Base-by-base conservation (phyloP, 2,888 invertebrate species). In the Agrotis clavis region DNA sequence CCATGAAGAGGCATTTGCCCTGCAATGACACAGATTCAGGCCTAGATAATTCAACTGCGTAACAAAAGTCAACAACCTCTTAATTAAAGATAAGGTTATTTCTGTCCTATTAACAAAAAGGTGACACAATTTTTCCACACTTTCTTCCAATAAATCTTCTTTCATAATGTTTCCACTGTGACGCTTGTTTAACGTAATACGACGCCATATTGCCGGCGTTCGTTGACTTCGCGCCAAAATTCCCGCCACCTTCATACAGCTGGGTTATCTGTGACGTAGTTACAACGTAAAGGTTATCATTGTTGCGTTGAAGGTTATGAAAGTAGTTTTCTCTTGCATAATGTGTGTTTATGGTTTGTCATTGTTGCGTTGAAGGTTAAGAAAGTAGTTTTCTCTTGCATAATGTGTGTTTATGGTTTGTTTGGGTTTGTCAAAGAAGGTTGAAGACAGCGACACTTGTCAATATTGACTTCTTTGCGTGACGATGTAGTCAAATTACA, bases 141-240 rank as follows among this genome's bases (percentile, higher is more conserved):
- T 35, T 47, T 66, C 57, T 19, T 21, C 1, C 1, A 4, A 51
- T 21, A 21, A 50, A 76, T 71, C 35, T n/a, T n/a, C 19, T 45
- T 13, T 4, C 13, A 47, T 67, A 75, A 75, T 30, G 21, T 65
- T 79, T 79, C 75, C 79, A 67, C 75, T 51, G 19, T 21, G 50
- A 74, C 63, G 63, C 16, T 18, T 3, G 18, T 47, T 19, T 67
- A 13, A 30, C 65, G 57, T 63, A 56, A 64, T 5, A 13, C 16
- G 19, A 51, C 48, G 54, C 6, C 25, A n/a, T n/a, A 3, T 35
- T 72, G 21, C 59, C 35, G 14, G 30, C 66, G 21, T 48, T 11
- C 35, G 69, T 80, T 80, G 79, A 80, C 53, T 60, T 48, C 54
- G 11, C 35, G 79, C 79, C 79, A 80, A 69, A 68, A 63, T 73